Percentiles rank a stretch among this genome's conserved stretches.
Conservation (phyloP, 64 coral and sea anemone species). For the Actinia equina region DNA sequence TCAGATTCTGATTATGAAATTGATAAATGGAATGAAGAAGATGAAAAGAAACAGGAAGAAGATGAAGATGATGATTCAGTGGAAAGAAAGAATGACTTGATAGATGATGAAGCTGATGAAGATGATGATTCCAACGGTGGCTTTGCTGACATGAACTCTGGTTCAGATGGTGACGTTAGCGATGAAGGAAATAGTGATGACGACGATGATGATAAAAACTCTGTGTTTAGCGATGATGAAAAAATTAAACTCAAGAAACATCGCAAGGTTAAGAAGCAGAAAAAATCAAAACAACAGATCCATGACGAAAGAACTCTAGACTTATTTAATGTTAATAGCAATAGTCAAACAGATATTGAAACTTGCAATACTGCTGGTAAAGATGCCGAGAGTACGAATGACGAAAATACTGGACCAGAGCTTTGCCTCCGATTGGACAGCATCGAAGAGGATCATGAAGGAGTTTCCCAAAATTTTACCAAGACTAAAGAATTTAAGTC, state of each 20-base stretch:
- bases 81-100: constrained; percentile 24
- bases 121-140: constrained; percentile 18
- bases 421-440: constrained; percentile 63
- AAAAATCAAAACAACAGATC: background rate
- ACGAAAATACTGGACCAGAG: background rate
- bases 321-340: constrained; percentile 30
- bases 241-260: background rate
- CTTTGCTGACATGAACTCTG: constrained; percentile 51
- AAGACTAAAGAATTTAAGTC: constrained; percentile 36
- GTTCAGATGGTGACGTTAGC: constrained; percentile 87
- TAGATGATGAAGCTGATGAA: constrained; percentile 39
- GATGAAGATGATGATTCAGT: constrained; percentile 25
- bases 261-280: constrained; percentile 1
- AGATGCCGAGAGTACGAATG: background rate
- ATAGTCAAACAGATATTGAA: background rate
- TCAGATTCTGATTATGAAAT: constrained; percentile 93
- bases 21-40: constrained; percentile 85
- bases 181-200: constrained; percentile 64
- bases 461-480: background rate
- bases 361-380: background rate
- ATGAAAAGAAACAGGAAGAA: constrained; percentile 83
- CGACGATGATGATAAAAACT: constrained; percentile 36
- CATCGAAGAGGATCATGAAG: constrained; percentile 49
- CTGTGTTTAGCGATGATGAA: constrained; percentile 62
- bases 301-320: constrained; percentile 32